Base-by-base conservation (phyloP, 2,888 invertebrate species). In the Eilema sororculum region DNA sequence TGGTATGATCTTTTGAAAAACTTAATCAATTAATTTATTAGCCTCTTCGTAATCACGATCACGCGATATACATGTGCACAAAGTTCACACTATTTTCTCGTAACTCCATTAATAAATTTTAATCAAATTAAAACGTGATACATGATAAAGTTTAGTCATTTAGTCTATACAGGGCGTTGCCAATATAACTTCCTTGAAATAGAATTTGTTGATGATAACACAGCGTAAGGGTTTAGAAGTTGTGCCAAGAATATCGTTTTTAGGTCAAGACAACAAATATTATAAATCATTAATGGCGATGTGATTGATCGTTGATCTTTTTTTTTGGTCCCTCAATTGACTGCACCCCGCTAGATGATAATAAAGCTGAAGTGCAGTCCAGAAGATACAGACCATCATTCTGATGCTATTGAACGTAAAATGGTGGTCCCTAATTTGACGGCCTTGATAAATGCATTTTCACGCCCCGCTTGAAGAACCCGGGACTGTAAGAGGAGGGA, bases 241-340 rank as follows among this genome's bases (percentile, higher is more conserved):
- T 22, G 20, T 67, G 67, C 67, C 60, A 61, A 67, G 28, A 52
- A 5, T 9, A 28, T 46, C 24, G n/a, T 30, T 60, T 67, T 52
- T 30, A 30, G 67, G 67, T 67, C 67, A 67, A 67, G 60, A 71
- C 46, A 60, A 61, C 9, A 41, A 46, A 72, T 60, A 56, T 22
- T 22, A 58, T n/a, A n/a, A n/a, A n/a, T 37, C 3, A 37, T 12
- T 37, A 37, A 41, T 20, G 20, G 20, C 20, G 6, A 46, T 46
- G 20, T 46, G 46, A 46, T 46, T 46, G 20, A 46, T 52, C n/a
- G n/a, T n/a, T n/a, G n/a, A n/a, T n/a, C n/a, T n/a, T n/a, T n/a
- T n/a, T n/a, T n/a, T n/a, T n/a, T n/a, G n/a, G n/a, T n/a, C n/a
- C n/a, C n/a, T n/a, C n/a, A n/a, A n/a, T n/a, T n/a, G n/a, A n/a